phyloP scores from a whole-genome alignment of 2,797 vertebrate species.

The Cyprinodon diabolis region DNA sequence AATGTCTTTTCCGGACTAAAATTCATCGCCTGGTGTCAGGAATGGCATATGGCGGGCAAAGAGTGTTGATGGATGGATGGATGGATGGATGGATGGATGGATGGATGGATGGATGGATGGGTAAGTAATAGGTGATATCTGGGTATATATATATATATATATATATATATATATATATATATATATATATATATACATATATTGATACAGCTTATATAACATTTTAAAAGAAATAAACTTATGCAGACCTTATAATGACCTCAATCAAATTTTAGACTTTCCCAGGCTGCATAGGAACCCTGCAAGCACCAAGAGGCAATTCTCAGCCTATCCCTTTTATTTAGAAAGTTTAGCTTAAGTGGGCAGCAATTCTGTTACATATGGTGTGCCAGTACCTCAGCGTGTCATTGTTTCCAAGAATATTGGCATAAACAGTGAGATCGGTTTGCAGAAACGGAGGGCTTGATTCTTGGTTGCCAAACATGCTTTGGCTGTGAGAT shows the following conservation, averaged over 20 bases:
- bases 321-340: slow-evolving; percentile 57
- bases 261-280: not conserved
- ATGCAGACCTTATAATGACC: not conserved
- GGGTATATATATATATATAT: too few species aligned
- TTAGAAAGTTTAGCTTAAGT: slow-evolving; percentile 68
- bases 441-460: slow-evolving; percentile 65
- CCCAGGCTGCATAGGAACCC: not conserved
- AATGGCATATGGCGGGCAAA: not conserved
- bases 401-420: slow-evolving; percentile 63
- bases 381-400: slow-evolving; percentile 62
- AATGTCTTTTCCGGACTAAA: not conserved
- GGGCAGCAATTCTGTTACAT: slow-evolving; percentile 54
- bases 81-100: too few species aligned
- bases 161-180: too few species aligned
- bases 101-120: not conserved
- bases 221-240: not conserved
- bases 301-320: slow-evolving; percentile 55
- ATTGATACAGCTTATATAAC: not conserved
- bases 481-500: slow-evolving; percentile 71
- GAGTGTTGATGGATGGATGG: too few species aligned
- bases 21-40: not conserved
- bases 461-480: slow-evolving; percentile 69
- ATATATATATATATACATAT: too few species aligned
- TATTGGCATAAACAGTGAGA: slow-evolving; percentile 63
- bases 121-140: too few species aligned